phyloP scores from a whole-genome alignment of 2,888 invertebrate genomes.

The Ophraella communa region DNA sequence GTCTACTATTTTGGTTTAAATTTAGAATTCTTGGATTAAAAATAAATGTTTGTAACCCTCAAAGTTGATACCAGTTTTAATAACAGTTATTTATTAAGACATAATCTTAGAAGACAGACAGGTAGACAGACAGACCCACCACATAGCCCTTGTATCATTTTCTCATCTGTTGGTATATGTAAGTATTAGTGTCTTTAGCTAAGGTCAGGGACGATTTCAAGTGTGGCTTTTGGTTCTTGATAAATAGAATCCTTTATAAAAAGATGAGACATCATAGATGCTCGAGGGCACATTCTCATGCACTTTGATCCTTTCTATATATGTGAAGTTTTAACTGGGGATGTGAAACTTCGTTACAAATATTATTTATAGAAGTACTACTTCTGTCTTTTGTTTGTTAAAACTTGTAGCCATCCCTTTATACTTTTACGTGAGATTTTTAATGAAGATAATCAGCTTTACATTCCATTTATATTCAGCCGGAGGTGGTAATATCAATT shows the following conservation, averaged over 20 bases:
- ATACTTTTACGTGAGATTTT: neutral
- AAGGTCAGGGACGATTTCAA: constrained; percentile 50
- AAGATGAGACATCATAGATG: constrained; percentile 21
- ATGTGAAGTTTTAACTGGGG: neutral
- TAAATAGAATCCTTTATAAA: constrained; percentile 35
- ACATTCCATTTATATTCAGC: neutral
- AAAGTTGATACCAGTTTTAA: constrained; percentile 19
- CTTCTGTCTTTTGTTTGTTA: neutral
- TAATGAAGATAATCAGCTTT: neutral
- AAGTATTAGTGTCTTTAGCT: constrained; percentile 45
- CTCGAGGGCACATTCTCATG: constrained; percentile 23
- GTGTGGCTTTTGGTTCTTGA: constrained; percentile 26
- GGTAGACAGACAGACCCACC: constrained; percentile 47
- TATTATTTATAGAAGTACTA: neutral
- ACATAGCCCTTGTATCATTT: constrained; percentile 43
- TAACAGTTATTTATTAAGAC: constrained; percentile 43
- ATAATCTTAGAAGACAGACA: constrained; percentile 43
- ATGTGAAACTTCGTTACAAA: neutral
- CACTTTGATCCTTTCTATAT: constrained; percentile 20
- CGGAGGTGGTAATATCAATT: neutral
- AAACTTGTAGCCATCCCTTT: neutral
- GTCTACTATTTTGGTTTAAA: too few relatives aligned
- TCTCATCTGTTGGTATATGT: constrained; percentile 37
- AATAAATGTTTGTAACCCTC: neutral
- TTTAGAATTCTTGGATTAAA: too few relatives aligned